Percentiles rank a stretch among this genome's conserved stretches.
These are phyloP conservation scores for Xiphophorus hellerii DNA, from an alignment of 2,113 vertebrate genomes.

Conservation along the genomic window DNA sequence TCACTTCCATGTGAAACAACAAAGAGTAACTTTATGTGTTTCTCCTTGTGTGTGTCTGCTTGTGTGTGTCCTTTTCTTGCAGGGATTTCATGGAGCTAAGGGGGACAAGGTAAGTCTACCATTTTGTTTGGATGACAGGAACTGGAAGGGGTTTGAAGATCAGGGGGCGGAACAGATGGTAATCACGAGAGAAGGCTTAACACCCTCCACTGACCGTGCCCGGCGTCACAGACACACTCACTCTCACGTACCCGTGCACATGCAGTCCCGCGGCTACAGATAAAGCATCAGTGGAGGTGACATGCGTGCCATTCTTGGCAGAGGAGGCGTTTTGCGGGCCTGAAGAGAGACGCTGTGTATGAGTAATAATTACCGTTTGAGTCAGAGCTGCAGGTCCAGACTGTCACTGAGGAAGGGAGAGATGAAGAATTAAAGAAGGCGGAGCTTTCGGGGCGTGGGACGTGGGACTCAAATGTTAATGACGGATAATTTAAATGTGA, in stretches of 20 bases:
- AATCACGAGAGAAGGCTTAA: slow-evolving; percentile 68
- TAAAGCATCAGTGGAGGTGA: slow-evolving; percentile 68
- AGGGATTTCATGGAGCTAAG: slow-evolving; percentile 87
- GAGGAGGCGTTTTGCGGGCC: slow-evolving; percentile 58
- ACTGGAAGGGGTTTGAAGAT: slow-evolving; percentile 65
- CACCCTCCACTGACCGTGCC: slow-evolving; percentile 11
- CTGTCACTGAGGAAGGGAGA: slow-evolving; percentile 47
- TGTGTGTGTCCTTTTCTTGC: slow-evolving; percentile 56
- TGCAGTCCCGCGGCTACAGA: slow-evolving; percentile 45
- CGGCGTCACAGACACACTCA: neutral
- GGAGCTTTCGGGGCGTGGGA: slow-evolving; percentile 19
- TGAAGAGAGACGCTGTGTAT: slow-evolving; percentile 46
- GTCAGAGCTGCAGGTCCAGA: slow-evolving; percentile 56
- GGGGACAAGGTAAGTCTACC: slow-evolving; percentile 91
- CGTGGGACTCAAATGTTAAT: slow-evolving; percentile 21
- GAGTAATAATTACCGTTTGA: slow-evolving; percentile 75
- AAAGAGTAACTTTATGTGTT: slow-evolving; percentile 63
- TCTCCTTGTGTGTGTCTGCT: slow-evolving; percentile 20
- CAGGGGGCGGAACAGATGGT: slow-evolving; percentile 73
- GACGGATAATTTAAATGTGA: slow-evolving; percentile 7
- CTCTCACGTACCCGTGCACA: slow-evolving; percentile 4
- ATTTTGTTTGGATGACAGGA: slow-evolving; percentile 74
- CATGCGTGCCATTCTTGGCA: slow-evolving; percentile 64
- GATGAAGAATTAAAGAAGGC: slow-evolving; percentile 30
- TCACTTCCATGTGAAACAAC: slow-evolving; percentile 61